Evolutionary conservation across 2,797 vertebrate genomes (phyloP).

Genomic region (Gymnothorax reevesii): DNA sequence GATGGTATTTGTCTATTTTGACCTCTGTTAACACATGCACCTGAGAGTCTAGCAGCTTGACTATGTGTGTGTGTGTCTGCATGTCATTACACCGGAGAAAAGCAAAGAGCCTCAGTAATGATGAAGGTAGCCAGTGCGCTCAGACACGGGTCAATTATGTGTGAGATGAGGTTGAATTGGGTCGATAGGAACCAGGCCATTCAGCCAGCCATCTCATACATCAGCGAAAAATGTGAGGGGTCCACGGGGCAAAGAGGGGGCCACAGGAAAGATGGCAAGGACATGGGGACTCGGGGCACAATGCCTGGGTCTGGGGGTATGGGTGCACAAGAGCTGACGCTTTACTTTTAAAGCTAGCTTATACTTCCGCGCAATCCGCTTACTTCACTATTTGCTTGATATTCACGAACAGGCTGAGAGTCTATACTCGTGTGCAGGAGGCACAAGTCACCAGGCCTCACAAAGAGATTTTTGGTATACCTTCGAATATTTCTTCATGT

Average conservation of each 20-base stretch:
- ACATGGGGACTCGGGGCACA: too few species aligned
- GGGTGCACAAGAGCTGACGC: not conserved
- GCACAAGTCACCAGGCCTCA: too few species aligned
- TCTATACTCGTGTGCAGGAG: too few species aligned
- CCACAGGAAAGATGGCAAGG: not conserved
- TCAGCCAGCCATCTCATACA: conserved; percentile 16
- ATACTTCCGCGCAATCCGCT: too few species aligned
- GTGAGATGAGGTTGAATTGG: conserved; percentile 12
- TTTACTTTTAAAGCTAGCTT: not conserved
- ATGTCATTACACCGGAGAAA: not conserved
- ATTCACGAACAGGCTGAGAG: too few species aligned
- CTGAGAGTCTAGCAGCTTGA: too few species aligned
- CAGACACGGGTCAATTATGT: conserved; percentile 4
- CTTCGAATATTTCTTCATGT: too few species aligned
- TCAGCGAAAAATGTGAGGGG: not conserved
- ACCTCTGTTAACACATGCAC: too few species aligned
- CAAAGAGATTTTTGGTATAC: too few species aligned
- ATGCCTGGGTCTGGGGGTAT: not conserved
- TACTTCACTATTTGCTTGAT: too few species aligned
- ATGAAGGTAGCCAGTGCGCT: not conserved
- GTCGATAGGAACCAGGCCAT: conserved; percentile 23
- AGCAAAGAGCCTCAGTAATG: not conserved
- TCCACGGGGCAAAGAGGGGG: not conserved
- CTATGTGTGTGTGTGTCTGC: not conserved
- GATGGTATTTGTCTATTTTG: too few species aligned